Evolutionary conservation across 2,888 invertebrate species (phyloP), one percentile per base, ranked within the genome.

Genomic region (Dynastes hyllus): DNA sequence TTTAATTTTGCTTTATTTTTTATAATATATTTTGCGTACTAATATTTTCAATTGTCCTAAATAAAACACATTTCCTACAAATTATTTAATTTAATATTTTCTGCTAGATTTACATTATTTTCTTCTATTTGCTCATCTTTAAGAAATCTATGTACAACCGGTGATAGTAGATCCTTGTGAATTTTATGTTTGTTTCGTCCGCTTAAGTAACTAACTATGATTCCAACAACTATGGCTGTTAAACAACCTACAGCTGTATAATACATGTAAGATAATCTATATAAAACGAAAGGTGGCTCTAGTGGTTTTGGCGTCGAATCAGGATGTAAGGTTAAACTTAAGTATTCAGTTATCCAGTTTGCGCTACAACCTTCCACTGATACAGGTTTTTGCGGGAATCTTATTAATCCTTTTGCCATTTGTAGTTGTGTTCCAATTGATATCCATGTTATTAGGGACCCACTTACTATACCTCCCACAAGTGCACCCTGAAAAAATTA

Each of bases 181-280:
- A 93, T 90, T 81, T 90, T 89, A 2, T 92, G 91, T 84, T 92
- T 91, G 82, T 93, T 92, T 4, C 91, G 90, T 8, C 92, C 92
- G 0, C 94, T 94, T 83, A 93, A 90, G 88, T 92, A 93, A 27
- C 95, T 95, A 40, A 95, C 93, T 40, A 93, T 84, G 22, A 93
- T 87, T 0, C 95, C 95, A 5, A 94, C 90, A 2, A 91, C 78
- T 66, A 95, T 90, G 11, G 93, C 93, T 0, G 93, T 92, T 0
- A 92, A 82, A 85, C 93, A 92, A 5, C 95, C 95, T n/a, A 95
- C 90, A 80, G 93, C 90, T 0, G 94, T 94, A 88, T 95, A 95
- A 90, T 95, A 95, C 87, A 95, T 91, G 88, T 95, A 96, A 13
- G 95, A 95, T 85, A 95, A 87, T 83, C 92, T 90, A 87, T 94